Evolutionary conservation across 2,113 vertebrate species (phyloP).

Genomic region (Hemichromis elongatus): DNA sequence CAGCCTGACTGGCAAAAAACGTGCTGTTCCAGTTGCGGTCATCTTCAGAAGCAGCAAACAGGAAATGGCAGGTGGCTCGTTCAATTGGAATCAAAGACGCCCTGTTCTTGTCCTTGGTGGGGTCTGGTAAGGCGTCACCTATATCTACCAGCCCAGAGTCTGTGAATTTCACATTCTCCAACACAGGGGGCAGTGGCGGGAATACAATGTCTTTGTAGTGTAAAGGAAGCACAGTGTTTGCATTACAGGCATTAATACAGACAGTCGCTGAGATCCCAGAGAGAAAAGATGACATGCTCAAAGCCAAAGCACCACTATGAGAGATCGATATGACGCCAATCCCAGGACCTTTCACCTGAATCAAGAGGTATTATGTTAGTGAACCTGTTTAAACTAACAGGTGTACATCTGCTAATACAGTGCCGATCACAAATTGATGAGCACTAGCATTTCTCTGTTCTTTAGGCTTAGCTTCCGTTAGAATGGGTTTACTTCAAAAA

Average conservation of each 20-base stretch:
- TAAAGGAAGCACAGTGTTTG: conserved; percentile 69
- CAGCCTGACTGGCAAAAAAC: conserved; percentile 71
- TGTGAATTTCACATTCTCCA: conserved; percentile 19
- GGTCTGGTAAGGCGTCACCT: conserved; percentile 63
- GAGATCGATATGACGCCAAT: conserved; percentile 85
- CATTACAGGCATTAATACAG: conserved; percentile 78
- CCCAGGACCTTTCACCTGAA: conserved; percentile 73
- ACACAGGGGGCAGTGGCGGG: conserved; percentile 50
- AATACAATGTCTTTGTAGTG: conserved; percentile 69
- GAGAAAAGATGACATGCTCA: conserved; percentile 84
- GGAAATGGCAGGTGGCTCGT: conserved; percentile 77
- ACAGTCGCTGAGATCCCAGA: conserved; percentile 78
- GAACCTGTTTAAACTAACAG: background rate
- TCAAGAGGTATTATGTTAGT: background rate
- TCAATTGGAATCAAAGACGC: conserved; percentile 81
- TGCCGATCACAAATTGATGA: background rate
- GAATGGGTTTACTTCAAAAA: background rate
- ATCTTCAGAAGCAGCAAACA: conserved; percentile 80
- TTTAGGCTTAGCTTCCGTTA: background rate
- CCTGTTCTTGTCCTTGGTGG: conserved; percentile 53
- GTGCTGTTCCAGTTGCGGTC: conserved; percentile 87
- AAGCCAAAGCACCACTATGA: conserved; percentile 79
- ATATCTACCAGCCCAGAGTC: conserved; percentile 72
- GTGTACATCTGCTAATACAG: background rate
- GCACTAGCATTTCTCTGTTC: background rate